Percentiles rank a stretch among this genome's conserved stretches.
These are phyloP conservation scores for Rhamnusium bicolor DNA, from an alignment of 2,888 invertebrate species.

Conservation along the genomic window DNA sequence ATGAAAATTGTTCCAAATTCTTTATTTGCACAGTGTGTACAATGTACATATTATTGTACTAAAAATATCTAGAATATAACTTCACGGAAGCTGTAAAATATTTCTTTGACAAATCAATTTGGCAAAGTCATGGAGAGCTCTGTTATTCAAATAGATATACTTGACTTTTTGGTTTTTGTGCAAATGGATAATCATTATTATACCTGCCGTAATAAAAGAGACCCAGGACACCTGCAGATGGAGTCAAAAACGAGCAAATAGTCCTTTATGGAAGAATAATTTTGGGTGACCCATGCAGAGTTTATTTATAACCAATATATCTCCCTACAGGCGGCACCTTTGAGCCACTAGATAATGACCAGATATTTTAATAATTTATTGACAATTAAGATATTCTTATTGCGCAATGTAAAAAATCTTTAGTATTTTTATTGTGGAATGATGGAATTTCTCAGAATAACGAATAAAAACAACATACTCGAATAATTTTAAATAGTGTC, in stretches of 20 bases:
- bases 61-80: not conserved
- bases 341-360: constrained; percentile 64
- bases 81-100: not conserved
- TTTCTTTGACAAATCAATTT: not conserved
- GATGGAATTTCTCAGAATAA: constrained; percentile 13
- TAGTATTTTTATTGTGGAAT: constrained; percentile 20
- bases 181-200: constrained; percentile 14
- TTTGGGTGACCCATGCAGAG: constrained; percentile 56
- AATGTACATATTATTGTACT: too few relatives aligned
- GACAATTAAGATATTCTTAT: constrained; percentile 63
- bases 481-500: not conserved
- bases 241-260: constrained; percentile 52
- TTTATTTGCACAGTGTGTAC: too few relatives aligned
- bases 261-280: constrained; percentile 46
- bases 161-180: constrained; percentile 19
- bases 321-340: constrained; percentile 64
- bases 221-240: constrained; percentile 53
- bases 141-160: constrained; percentile 15
- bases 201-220: constrained; percentile 26
- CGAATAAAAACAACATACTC: not conserved
- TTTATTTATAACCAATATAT: constrained; percentile 66
- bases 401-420: constrained; percentile 49
- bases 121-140: not conserved
- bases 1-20: too few relatives aligned
- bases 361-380: constrained; percentile 67